Base-by-base conservation (phyloP, 2,888 invertebrate genomes). In the Drosophila longiperda region DNA sequence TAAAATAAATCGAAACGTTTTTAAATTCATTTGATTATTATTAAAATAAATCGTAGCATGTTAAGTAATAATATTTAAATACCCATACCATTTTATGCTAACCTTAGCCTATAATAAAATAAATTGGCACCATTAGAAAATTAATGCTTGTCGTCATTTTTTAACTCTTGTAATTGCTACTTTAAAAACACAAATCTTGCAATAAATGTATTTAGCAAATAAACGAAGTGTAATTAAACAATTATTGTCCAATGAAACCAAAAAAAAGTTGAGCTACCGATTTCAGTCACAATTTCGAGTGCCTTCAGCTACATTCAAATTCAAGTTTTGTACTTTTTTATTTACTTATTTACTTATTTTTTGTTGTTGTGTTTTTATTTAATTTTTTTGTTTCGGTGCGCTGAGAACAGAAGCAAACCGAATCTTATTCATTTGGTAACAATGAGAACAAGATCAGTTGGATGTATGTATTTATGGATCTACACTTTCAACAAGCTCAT, bases 371-470 rank as follows among this genome's bases (percentile, higher is more conserved):
- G 64, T 50, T 57, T 23, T 45, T 11, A 23, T 34, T 17, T 15
- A 15, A 15, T 23, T 23, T 20, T 15, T 33, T 36, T 64, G 23
- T 45, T 23, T 45, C 34, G 32, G 40, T 57, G 60, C n/a, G 55
- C 59, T 52, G 38, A 62, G 73, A 67, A 67, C 69, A 61, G 55
- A 65, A 36, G 68, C 50, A 65, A 67, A 69, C 17, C 42, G 36
- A 66, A 60, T 62, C 66, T 48, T 57, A 54, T 59, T 75, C 54
- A 75, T 63, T 73, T 66, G 66, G 72, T 36, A 82, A 89, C 87
- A 85, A 86, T 77, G 75, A 82, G 66, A 89, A 87, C 87, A 76
- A 87, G 82, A 87, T 89, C 87, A 87, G 86, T 74, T 67, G 53
- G 42, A 55, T 60, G 70, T 40, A 54, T 69, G 36, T 36, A 23